Percentiles rank a stretch among this genome's conserved stretches.
Conservation (phyloP, 2,797 vertebrate genomes). For the Myripristis murdjan region DNA sequence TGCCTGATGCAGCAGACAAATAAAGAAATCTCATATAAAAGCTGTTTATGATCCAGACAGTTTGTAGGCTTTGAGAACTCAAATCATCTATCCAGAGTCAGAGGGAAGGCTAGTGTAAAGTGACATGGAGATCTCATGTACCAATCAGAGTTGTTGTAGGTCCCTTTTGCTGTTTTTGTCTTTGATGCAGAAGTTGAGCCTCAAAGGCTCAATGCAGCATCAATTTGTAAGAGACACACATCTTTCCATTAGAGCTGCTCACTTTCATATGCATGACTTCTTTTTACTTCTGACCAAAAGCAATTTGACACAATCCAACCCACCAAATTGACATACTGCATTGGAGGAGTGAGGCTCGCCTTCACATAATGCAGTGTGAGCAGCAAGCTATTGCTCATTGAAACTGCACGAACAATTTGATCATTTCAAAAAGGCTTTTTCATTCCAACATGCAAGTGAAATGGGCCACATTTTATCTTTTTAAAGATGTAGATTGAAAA, state of each 20-base stretch:
- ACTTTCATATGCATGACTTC: slow-evolving; percentile 67
- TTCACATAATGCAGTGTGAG: slow-evolving; percentile 37
- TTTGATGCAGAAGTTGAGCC: slow-evolving; percentile 42
- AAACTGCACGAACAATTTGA: slow-evolving; percentile 32
- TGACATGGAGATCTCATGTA: slow-evolving; percentile 16
- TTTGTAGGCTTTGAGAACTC: slow-evolving; percentile 3
- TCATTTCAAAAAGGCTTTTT: slow-evolving; percentile 10
- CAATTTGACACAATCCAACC: slow-evolving; percentile 68
- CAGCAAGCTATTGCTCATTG: slow-evolving; percentile 18
- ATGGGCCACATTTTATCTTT: slow-evolving; percentile 11
- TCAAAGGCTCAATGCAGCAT: slow-evolving; percentile 35
- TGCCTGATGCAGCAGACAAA: slow-evolving; percentile 15
- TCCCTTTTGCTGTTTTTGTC: slow-evolving; percentile 2
- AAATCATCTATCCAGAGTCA: slow-evolving; percentile 4
- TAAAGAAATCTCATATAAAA: slow-evolving; percentile 20
- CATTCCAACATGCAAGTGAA: slow-evolving; percentile 3
- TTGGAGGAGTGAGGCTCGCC: slow-evolving; percentile 11
- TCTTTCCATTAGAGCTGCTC: slow-evolving; percentile 60
- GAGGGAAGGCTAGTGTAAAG: slow-evolving; percentile 24
- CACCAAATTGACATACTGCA: slow-evolving; percentile 51
- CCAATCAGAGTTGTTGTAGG: slow-evolving; percentile 46
- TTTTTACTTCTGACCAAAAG: slow-evolving; percentile 48
- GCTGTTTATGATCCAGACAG: background rate
- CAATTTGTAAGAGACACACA: slow-evolving; percentile 63
- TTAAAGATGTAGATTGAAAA: slow-evolving; percentile 6